Base-by-base conservation (phyloP, 2,797 vertebrate genomes). In the Lacerta agilis region DNA sequence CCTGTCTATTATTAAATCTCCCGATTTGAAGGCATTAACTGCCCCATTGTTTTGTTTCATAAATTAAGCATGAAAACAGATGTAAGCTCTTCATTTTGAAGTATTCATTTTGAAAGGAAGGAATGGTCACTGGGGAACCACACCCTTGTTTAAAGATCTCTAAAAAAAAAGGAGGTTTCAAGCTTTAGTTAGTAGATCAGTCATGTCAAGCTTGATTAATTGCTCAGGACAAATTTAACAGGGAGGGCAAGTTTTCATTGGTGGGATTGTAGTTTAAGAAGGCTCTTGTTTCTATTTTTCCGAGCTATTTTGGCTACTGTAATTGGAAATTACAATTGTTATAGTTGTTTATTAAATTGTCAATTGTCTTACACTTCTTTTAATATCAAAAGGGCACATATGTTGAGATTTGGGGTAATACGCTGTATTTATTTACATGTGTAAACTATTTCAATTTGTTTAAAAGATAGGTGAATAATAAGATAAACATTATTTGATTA, bases 1-100 rank as follows among this genome's bases (percentile, higher is more conserved):
- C 79, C 2, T 41, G 9, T 87, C 20, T 38, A 0, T 0, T 43
- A 29, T 27, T 78, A 4, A 0, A 0, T 87, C 66, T 15, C 27
- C 0, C 17, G 41, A 33, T 87, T 73, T 1, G 20, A 72, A 83
- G 58, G 55, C 83, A 78, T 8, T 49, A 85, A 81, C 76, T 81
- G 77, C 49, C 2, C 64, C 55, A 29, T 77, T 61, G 0, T 0
- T 0, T 87, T 72, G 8, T 78, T 17, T 41, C 3, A 8, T 10
- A 49, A 69, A 73, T 43, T 75, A 15, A 64, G 0, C 0, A 20
- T 15, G n/a, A n/a, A 75, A 79, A 75, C 66, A 45, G n/a, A 8
- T 36, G 17, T 33, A 67, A 38, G 29, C 18, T 3, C 5, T 23
- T 72, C 49, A 55, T 55, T 49, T 49, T 49, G 49, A 49, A 5